phyloP scores from a whole-genome alignment of 2,888 invertebrate genomes.

The Parthenolecanium corni region DNA sequence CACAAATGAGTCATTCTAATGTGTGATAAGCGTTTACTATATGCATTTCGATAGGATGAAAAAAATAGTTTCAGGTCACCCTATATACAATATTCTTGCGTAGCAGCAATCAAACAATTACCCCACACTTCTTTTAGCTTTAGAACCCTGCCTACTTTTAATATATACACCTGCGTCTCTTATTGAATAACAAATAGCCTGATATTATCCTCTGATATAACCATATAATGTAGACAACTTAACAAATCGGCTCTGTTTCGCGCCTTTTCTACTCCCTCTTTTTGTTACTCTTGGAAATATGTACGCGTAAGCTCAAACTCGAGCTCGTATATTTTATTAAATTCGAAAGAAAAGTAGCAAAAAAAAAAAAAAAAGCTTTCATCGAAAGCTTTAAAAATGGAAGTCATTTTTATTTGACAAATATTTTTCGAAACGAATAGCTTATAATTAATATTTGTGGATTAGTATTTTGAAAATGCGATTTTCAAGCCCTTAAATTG shows the following conservation, averaged over 20 bases:
- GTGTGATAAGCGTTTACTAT: no score
- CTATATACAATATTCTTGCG: not conserved
- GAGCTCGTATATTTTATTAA: not conserved
- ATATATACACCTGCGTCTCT: constrained; percentile 28
- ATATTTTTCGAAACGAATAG: constrained; percentile 19
- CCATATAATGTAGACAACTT: constrained; percentile 28
- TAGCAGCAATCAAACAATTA: constrained; percentile 24
- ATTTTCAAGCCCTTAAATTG: no score
- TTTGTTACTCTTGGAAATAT: not conserved
- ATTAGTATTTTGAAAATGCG: not conserved
- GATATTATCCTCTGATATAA: constrained; percentile 28
- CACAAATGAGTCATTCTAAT: not conserved
- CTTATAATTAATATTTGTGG: constrained; percentile 10
- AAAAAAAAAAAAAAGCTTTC: constrained; percentile 6
- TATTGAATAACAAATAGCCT: constrained; percentile 28
- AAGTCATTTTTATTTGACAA: constrained; percentile 23
- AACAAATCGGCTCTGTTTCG: constrained; percentile 19
- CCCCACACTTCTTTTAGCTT: constrained; percentile 14
- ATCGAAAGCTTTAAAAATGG: constrained; percentile 27
- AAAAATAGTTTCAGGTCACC: not conserved
- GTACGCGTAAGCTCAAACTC: not conserved
- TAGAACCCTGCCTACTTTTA: constrained; percentile 17
- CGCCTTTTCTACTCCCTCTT: not conserved
- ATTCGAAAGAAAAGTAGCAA: not conserved
- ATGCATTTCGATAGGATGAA: no score